A percentile compares a stretch with the other conserved stretches of the same genome.
These are phyloP conservation scores for Halcyon badia DNA, from an alignment of 2,797 vertebrate genomes.

Conservation along the genomic window DNA sequence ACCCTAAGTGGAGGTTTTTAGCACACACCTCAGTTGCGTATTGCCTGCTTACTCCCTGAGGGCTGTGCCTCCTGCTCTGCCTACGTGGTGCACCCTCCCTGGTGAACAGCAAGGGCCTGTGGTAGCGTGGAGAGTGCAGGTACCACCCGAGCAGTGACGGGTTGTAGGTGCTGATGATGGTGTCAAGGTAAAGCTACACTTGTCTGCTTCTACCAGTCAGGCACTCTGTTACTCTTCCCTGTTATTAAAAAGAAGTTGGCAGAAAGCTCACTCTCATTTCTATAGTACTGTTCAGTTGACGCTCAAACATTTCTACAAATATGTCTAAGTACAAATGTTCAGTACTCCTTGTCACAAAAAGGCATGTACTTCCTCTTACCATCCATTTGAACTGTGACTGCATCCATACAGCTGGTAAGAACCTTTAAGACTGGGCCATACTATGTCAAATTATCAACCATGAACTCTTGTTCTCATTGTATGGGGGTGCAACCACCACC, in stretches of 20 bases:
- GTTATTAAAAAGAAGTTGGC: neutral
- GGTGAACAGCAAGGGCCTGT: neutral
- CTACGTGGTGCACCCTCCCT: rapidly evolving
- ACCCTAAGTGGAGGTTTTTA: neutral
- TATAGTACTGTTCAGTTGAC: neutral
- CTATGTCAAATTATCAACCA: neutral
- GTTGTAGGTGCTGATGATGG: rapidly evolving
- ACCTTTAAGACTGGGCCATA: neutral
- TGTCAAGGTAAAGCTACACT: neutral
- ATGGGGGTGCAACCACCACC: rapidly evolving
- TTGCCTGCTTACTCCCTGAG: neutral
- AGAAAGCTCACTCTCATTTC: neutral
- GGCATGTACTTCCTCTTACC: neutral
- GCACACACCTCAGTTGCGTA: rapidly evolving
- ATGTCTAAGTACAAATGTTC: neutral
- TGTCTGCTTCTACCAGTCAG: neutral
- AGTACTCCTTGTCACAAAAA: neutral
- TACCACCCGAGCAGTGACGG: neutral
- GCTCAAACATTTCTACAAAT: neutral
- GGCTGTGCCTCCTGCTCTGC: rapidly evolving
- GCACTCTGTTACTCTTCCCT: neutral
- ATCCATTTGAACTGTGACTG: neutral
- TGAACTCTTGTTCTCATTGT: neutral
- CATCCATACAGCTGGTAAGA: neutral
- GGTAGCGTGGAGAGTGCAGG: rapidly evolving